These are phyloP conservation scores for Mamestra configurata DNA, from an alignment of 1,140 invertebrate species.

Conservation along the genomic window DNA sequence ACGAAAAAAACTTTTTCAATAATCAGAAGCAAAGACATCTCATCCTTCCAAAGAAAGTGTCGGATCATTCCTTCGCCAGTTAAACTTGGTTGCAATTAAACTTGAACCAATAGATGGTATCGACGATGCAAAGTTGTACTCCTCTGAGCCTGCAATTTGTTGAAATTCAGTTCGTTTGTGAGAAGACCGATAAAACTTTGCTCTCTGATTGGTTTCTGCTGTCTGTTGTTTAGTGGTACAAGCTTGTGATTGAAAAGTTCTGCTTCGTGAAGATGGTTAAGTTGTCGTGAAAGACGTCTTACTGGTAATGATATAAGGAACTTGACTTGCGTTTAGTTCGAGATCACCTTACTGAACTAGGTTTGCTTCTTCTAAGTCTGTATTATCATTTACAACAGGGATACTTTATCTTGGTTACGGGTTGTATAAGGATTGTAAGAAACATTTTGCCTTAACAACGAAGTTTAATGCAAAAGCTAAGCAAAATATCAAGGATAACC, in stretches of 20 bases:
- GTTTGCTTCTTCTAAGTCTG: no score
- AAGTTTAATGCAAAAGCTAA: no score
- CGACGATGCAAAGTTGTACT: constrained; percentile 30
- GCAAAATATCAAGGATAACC: no score
- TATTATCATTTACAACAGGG: no score
- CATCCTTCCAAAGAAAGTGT: constrained; percentile 20
- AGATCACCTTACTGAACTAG: neutral
- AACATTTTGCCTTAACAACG: no score
- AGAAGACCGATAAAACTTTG: constrained; percentile 27
- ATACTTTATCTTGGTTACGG: no score
- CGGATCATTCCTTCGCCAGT: constrained; percentile 15
- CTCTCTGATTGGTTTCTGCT: constrained; percentile 20
- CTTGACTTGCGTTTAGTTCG: neutral
- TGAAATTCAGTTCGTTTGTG: constrained; percentile 17
- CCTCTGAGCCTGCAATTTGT: constrained; percentile 24
- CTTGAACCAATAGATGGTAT: constrained; percentile 40
- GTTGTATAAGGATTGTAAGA: no score
- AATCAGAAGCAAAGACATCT: neutral
- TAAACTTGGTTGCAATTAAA: constrained; percentile 45
- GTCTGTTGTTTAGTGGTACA: neutral
- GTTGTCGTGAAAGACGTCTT: neutral
- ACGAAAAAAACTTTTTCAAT: neutral
- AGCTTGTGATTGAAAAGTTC: constrained; percentile 5
- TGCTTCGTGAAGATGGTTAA: neutral
- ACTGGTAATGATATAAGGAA: neutral